Base-by-base conservation (phyloP, 2,888 invertebrate species). In the Syrphus vitripennis region DNA sequence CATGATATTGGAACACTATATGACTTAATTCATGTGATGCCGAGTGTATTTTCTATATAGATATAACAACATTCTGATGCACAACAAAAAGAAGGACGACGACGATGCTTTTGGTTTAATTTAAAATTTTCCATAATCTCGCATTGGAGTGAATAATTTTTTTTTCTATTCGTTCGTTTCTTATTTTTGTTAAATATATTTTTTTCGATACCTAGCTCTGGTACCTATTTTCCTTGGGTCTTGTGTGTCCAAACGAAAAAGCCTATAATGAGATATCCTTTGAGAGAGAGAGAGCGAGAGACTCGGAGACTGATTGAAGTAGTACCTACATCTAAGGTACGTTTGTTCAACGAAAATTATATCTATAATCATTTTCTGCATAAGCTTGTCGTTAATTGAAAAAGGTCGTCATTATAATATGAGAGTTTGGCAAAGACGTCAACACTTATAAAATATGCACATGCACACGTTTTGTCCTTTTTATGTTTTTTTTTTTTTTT, bases 21-120 rank as follows among this genome's bases (percentile, higher is more conserved):
- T 1, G 5, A 16, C 3, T 12, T 14, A 1, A 34, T 34, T 21
- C 34, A 1, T 4, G 0, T 21, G 21, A 21, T 14, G 1, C 21
- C 7, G 34, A 34, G 14, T 59, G 59, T 59, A 21, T 14, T 37
- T 0, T 0, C 59, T 21, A 59, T 34, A 59, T 1, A 14, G 6
- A 59, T 14, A 59, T 21, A 59, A 37, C 21, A 14, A 37, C 37
- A 37, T 37, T 59, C 21, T 31, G 65, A 67, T 67, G 50, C 48
- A 79, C 80, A 76, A 75, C 67, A 77, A 83, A 71, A 72, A 53
- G 40, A 65, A 45, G 45, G 45, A 77, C 67, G 21, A 77, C 67
- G 61, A 37, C 31, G 29, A 72, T 67, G 78, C 67, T 78, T 75
- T 77, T 77, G 76, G 77, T 82, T 77, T 71, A 70, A 71, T 76